phyloP scores from a whole-genome alignment of 2,797 vertebrate species.

The Acipenser transmontanus region DNA sequence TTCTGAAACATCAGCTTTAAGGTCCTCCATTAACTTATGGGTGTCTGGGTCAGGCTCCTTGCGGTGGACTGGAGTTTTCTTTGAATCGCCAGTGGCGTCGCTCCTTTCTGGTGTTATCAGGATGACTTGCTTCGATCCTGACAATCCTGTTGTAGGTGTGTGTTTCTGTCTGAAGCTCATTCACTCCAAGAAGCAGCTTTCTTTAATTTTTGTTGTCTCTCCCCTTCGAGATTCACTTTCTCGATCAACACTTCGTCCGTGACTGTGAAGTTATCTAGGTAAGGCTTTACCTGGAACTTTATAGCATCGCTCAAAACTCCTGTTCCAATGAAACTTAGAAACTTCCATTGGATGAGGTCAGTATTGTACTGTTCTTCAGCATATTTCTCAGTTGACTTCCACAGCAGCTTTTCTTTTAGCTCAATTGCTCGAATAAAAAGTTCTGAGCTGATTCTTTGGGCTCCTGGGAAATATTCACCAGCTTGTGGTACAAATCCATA shows the following conservation, averaged over 20 bases:
- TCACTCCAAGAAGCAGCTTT: background rate
- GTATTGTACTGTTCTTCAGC: background rate
- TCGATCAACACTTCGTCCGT: slow-evolving; percentile 16
- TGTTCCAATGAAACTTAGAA: slow-evolving; percentile 7
- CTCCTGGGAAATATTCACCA: slow-evolving; percentile 1
- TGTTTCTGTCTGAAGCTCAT: slow-evolving; percentile 9
- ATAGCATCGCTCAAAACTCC: background rate
- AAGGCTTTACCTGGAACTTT: slow-evolving; percentile 14
- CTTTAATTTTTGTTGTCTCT: slow-evolving; percentile 13
- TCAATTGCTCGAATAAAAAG: slow-evolving; percentile 12
- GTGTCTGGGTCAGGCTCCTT: background rate
- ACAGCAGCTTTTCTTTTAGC: slow-evolving; percentile 6
- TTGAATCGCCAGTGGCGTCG: background rate
- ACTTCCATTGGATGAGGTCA: background rate
- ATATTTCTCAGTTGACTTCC: background rate
- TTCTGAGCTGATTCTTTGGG: background rate
- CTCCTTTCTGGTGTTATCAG: background rate
- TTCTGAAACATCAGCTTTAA: slow-evolving; percentile 8
- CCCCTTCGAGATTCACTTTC: background rate
- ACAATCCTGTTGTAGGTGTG: background rate
- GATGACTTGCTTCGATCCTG: background rate
- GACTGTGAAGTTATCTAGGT: background rate
- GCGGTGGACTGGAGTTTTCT: background rate
- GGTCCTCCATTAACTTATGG: background rate
- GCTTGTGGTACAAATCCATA: no score